Percentiles rank a stretch among this genome's conserved stretches.
These are phyloP conservation scores for Plotosus lineatus DNA, from an alignment of 2,113 vertebrate species.

Conservation along the genomic window DNA sequence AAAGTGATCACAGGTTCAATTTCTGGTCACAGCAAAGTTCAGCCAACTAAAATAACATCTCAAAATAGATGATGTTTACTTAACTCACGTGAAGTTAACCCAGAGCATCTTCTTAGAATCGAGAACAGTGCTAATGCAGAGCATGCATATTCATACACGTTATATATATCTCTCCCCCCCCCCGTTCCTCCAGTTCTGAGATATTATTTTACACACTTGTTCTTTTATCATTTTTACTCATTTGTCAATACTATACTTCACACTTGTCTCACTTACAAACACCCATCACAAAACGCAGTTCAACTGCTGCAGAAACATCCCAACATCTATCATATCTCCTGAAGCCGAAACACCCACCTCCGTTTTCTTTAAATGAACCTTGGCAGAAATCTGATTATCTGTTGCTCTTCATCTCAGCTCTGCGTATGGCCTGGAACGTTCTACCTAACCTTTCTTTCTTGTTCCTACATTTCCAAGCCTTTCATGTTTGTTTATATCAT, in stretches of 20 bases:
- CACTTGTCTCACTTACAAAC: neutral
- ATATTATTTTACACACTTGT: neutral
- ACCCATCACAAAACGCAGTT: neutral
- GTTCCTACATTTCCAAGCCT: neutral
- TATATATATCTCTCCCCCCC: too few species aligned
- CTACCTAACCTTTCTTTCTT: neutral
- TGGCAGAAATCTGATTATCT: slow-evolving; percentile 7
- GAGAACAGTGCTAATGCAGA: neutral
- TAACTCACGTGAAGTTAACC: neutral
- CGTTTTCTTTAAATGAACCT: neutral
- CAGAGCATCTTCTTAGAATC: neutral
- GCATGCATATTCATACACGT: neutral
- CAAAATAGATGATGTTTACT: neutral
- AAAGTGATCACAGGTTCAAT: neutral
- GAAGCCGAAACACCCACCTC: neutral
- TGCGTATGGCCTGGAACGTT: neutral
- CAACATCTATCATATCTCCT: neutral
- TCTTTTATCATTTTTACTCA: neutral
- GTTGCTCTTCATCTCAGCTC: neutral
- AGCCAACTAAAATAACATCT: neutral
- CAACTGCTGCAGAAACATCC: neutral
- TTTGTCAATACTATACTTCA: neutral
- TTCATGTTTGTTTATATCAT: neutral
- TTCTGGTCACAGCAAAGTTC: too few species aligned
- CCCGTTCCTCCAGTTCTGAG: neutral